These are phyloP conservation scores for Erpornis zantholeuca DNA, from an alignment of 2,113 vertebrate genomes.

Conservation along the genomic window DNA sequence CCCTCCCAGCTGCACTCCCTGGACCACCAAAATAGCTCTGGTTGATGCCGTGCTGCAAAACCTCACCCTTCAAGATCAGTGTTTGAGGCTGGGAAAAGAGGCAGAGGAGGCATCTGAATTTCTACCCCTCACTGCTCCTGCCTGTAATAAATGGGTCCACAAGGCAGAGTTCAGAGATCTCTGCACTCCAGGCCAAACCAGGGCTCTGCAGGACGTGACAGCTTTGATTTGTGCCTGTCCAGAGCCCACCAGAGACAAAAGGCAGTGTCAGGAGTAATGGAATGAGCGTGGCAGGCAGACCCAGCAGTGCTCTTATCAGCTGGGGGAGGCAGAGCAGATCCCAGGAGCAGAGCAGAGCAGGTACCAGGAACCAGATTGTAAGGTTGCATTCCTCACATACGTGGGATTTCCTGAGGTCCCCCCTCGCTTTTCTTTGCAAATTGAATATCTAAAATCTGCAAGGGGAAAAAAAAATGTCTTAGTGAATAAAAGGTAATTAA, in stretches of 20 bases:
- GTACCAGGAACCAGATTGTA: constrained; percentile 65
- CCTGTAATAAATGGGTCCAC: neutral
- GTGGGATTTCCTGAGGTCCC: constrained; percentile 40
- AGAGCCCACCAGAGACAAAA: constrained; percentile 23
- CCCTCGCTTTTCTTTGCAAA: constrained; percentile 24
- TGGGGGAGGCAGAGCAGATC: constrained; percentile 36
- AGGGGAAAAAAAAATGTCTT: neutral
- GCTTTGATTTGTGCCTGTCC: constrained; percentile 17
- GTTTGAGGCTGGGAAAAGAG: rapidly evolving
- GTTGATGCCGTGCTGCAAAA: neutral
- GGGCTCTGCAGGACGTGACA: neutral
- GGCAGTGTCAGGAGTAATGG: neutral
- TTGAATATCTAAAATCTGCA: neutral
- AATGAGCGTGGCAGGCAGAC: neutral
- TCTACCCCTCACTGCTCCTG: neutral
- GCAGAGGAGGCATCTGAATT: neutral
- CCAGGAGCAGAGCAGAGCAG: constrained; percentile 37
- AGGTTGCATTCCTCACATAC: constrained; percentile 76
- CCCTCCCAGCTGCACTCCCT: neutral
- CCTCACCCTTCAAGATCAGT: neutral
- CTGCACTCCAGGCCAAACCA: neutral
- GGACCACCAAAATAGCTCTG: constrained; percentile 7
- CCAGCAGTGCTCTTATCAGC: constrained; percentile 46
- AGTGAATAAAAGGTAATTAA: constrained; percentile 1
- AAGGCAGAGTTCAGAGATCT: constrained; percentile 23